A percentile compares a stretch with the other conserved stretches of the same genome.
phyloP scores from a whole-genome alignment of 2,113 vertebrate species.

The Oxygymnocypris stewartii region DNA sequence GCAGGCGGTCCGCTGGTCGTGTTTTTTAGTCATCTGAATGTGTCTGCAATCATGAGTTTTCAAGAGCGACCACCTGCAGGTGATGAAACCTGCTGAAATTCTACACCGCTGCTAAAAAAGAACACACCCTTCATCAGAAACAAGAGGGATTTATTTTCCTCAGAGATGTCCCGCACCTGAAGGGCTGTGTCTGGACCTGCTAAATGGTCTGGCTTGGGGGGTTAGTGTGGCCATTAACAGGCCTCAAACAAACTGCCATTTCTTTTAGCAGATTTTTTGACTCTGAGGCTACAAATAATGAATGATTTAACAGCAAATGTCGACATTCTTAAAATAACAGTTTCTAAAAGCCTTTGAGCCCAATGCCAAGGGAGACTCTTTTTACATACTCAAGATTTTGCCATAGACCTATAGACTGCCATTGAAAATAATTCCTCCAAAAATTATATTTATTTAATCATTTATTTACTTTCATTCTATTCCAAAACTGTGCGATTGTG shows the following conservation, averaged over 20 bases:
- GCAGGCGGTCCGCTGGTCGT: conserved; percentile 19
- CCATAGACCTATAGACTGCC: too few relatives aligned
- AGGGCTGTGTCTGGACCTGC: conserved; percentile 31
- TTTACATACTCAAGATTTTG: too few relatives aligned
- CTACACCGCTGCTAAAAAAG: conserved; percentile 27
- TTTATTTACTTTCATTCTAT: not conserved
- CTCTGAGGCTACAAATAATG: not conserved
- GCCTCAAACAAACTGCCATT: not conserved
- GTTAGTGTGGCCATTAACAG: not conserved
- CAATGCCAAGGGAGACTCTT: not conserved
- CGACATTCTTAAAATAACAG: not conserved
- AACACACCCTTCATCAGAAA: not conserved
- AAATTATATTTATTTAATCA: not conserved
- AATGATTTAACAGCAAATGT: not conserved
- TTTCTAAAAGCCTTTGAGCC: not conserved
- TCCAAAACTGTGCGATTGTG: not conserved
- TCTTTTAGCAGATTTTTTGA: not conserved
- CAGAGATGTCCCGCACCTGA: conserved; percentile 13
- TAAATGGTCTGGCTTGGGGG: not conserved
- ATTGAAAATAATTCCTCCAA: too few relatives aligned
- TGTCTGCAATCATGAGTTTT: conserved; percentile 27
- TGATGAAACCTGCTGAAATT: conserved; percentile 35
- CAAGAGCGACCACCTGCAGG: conserved; percentile 29
- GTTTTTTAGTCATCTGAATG: conserved; percentile 6
- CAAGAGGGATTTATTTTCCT: not conserved